Percentiles rank a stretch among this genome's conserved stretches.
Evolutionary conservation across 2,888 invertebrate genomes (phyloP).

Genomic region (Philhelius pedissequus): DNA sequence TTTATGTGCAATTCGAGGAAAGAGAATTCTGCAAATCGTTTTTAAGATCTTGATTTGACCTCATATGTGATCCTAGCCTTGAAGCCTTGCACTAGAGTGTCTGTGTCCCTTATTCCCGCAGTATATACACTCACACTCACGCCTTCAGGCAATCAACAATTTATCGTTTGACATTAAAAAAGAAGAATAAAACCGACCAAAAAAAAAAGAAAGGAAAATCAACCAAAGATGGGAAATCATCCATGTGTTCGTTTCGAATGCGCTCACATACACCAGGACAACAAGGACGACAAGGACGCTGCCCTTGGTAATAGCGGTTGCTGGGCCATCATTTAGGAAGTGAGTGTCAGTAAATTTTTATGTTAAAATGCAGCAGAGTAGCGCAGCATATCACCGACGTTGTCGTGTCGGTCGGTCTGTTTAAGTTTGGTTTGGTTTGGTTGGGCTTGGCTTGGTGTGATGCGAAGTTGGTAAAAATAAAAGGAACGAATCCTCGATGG

Average conservation of each 20-base stretch:
- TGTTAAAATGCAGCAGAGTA: constrained; percentile 60
- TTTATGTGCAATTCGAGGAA: constrained; percentile 43
- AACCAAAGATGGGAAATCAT: not conserved
- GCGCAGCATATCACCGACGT: constrained; percentile 26
- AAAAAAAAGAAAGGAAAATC: not conserved
- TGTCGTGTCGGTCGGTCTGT: constrained; percentile 3
- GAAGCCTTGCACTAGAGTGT: not conserved
- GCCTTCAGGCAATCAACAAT: constrained; percentile 61
- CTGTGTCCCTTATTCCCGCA: not conserved
- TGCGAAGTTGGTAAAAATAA: constrained; percentile 25
- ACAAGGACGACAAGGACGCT: constrained; percentile 54
- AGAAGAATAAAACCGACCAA: constrained; percentile 16
- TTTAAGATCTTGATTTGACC: constrained; percentile 67
- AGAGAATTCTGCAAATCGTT: constrained; percentile 53
- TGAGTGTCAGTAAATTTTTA: constrained; percentile 69
- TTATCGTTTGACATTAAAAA: constrained; percentile 63
- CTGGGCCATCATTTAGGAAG: constrained; percentile 68
- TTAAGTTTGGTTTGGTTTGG: constrained; percentile 8
- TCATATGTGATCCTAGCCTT: constrained; percentile 53
- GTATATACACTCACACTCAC: not conserved
- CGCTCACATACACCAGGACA: constrained; percentile 55
- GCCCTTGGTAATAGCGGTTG: constrained; percentile 60
- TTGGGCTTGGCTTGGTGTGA: constrained; percentile 6
- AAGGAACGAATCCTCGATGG: constrained; percentile 43
- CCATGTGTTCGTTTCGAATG: constrained; percentile 50